Percentiles rank a stretch among this genome's conserved stretches.
Evolutionary conservation across 2,888 invertebrate species (phyloP).

Genomic region (Mesoligia furuncula): DNA sequence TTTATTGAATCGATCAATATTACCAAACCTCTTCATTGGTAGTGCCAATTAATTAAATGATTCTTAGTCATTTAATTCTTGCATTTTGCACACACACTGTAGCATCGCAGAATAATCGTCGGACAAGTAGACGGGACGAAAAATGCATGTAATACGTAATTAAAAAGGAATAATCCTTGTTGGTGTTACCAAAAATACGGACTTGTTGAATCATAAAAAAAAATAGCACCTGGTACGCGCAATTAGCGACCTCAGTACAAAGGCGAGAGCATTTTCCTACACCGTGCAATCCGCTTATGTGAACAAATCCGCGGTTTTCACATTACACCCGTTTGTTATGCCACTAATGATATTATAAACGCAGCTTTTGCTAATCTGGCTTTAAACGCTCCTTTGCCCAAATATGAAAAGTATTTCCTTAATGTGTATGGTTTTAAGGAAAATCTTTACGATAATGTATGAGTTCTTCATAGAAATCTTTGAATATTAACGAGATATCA

Average conservation of each 20-base stretch:
- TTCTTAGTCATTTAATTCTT: background rate
- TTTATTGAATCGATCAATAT: background rate
- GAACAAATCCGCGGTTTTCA: constrained; percentile 74
- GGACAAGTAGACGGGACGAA: background rate
- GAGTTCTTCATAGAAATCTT: constrained; percentile 9
- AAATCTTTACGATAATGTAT: background rate
- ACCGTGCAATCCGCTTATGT: constrained; percentile 73
- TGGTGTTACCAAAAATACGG: constrained; percentile 24
- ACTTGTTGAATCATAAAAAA: constrained; percentile 48
- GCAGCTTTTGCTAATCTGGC: constrained; percentile 68
- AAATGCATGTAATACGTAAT: constrained; percentile 27
- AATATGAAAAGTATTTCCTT: constrained; percentile 42
- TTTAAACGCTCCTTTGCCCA: constrained; percentile 60
- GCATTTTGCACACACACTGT: background rate
- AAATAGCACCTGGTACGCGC: constrained; percentile 67
- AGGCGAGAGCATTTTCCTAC: constrained; percentile 69
- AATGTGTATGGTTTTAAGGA: constrained; percentile 1
- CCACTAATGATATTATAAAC: constrained; percentile 77
- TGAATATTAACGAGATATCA: constrained; percentile 23
- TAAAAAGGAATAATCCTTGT: constrained; percentile 31
- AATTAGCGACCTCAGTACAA: constrained; percentile 71
- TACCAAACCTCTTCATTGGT: background rate
- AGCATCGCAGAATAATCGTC: background rate
- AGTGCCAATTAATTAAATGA: background rate
- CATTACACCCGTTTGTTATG: constrained; percentile 76